These are phyloP conservation scores for Neogobius melanostomus DNA, from an alignment of 2,113 vertebrate species.

Conservation along the genomic window DNA sequence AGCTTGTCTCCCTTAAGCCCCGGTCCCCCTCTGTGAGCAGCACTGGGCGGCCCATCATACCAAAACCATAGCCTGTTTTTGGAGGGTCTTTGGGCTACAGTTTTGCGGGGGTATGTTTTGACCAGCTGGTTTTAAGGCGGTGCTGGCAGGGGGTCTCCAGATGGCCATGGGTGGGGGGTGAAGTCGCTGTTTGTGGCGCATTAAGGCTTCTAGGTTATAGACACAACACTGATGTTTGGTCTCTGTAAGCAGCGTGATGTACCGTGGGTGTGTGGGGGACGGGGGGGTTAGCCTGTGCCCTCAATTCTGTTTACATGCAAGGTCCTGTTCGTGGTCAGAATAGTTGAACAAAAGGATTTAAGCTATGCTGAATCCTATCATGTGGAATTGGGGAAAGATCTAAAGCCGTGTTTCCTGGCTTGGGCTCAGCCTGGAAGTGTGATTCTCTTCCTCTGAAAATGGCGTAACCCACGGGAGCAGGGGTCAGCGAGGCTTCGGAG, in stretches of 20 bases:
- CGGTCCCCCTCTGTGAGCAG: conserved; percentile 36
- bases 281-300: conserved; percentile 13
- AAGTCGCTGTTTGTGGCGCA: conserved; percentile 67
- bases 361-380: conserved; percentile 15
- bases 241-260: conserved; percentile 43
- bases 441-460: conserved; percentile 47
- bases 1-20: conserved; percentile 41
- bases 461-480: conserved; percentile 45
- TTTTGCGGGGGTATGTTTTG: conserved; percentile 31
- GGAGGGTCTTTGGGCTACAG: conserved; percentile 4
- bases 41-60: conserved; percentile 18
- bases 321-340: conserved; percentile 12
- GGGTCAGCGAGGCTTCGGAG: conserved; percentile 47
- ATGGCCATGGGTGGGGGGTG: conserved; percentile 67
- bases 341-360: conserved; percentile 18
- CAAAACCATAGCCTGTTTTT: conserved; percentile 21
- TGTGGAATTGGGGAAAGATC: neutral
- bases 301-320: conserved; percentile 35
- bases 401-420: conserved; percentile 7
- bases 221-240: conserved; percentile 68
- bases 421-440: conserved; percentile 16
- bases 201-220: conserved; percentile 63
- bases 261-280: conserved; percentile 25
- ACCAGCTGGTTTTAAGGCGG: conserved; percentile 51
- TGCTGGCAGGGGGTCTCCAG: conserved; percentile 55